These are phyloP conservation scores for Dasypolia templi DNA, from an alignment of 2,888 invertebrate genomes.

Conservation along the genomic window DNA sequence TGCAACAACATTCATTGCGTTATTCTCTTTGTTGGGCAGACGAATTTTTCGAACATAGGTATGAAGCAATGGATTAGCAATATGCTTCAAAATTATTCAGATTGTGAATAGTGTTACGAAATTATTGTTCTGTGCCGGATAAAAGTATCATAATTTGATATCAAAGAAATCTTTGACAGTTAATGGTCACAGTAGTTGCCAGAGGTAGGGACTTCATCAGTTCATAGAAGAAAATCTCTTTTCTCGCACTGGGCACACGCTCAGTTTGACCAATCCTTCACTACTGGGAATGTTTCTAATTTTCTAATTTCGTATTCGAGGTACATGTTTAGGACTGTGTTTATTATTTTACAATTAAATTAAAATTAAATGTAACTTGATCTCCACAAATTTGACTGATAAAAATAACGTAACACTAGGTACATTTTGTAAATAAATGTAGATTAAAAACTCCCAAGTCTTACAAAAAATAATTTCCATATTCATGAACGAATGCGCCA, in stretches of 20 bases:
- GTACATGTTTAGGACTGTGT: conserved; percentile 62
- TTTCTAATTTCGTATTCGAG: conserved; percentile 75
- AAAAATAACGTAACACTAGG: conserved; percentile 57
- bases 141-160: too few relatives aligned
- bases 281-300: conserved; percentile 81
- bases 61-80: too few relatives aligned
- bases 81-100: too few relatives aligned
- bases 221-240: neutral
- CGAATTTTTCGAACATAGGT: too few relatives aligned
- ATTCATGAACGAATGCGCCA: conserved; percentile 72
- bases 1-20: too few relatives aligned
- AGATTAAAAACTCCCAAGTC: conserved; percentile 61
- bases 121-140: too few relatives aligned
- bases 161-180: neutral
- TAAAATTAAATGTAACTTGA: conserved; percentile 59
- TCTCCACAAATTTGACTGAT: conserved; percentile 60
- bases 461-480: conserved; percentile 65
- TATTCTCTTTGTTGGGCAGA: too few relatives aligned
- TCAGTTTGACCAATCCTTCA: conserved; percentile 47
- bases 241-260: neutral
- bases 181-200: neutral
- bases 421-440: conserved; percentile 66
- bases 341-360: conserved; percentile 50
- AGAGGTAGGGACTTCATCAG: too few relatives aligned
- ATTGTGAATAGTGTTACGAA: too few relatives aligned